These are phyloP conservation scores for Athetis lepigone DNA, from an alignment of 2,888 invertebrate species.

Conservation along the genomic window DNA sequence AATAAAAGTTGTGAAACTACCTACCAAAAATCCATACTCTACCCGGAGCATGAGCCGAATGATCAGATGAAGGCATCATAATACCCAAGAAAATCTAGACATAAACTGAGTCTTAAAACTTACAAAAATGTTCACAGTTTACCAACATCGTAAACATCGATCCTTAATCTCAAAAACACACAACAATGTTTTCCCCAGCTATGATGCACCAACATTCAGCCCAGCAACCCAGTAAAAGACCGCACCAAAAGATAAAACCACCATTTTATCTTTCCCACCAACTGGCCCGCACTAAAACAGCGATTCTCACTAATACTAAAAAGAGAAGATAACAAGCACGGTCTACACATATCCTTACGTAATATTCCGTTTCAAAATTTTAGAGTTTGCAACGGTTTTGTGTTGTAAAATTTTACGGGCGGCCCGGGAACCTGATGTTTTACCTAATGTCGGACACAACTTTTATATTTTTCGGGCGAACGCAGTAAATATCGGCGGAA, in stretches of 20 bases:
- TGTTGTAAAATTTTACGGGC: constrained; percentile 71
- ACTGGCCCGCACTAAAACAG: constrained; percentile 31
- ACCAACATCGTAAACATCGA: not conserved
- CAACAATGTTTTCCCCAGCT: constrained; percentile 14
- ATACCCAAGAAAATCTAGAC: no score
- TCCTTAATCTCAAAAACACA: not conserved
- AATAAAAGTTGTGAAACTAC: no score
- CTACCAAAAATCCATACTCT: no score
- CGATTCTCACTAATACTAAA: constrained; percentile 55
- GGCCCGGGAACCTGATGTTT: constrained; percentile 35
- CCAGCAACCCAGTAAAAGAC: constrained; percentile 21
- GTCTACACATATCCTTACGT: constrained; percentile 44
- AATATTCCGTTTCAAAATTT: constrained; percentile 59
- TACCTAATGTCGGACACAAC: constrained; percentile 47
- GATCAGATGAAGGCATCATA: no score
- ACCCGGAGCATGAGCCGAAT: no score
- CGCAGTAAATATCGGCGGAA: constrained; percentile 58
- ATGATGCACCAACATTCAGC: not conserved
- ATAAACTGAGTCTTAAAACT: not conserved
- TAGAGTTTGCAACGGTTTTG: constrained; percentile 64
- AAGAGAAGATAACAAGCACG: constrained; percentile 39
- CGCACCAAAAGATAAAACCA: constrained; percentile 33
- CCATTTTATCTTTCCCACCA: constrained; percentile 36
- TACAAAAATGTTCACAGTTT: not conserved
- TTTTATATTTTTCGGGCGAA: constrained; percentile 63